Percentiles rank a stretch among this genome's conserved stretches.
phyloP scores from a whole-genome alignment of 64 coral and sea anemone genomes.

The Pocillopora damicornis region DNA sequence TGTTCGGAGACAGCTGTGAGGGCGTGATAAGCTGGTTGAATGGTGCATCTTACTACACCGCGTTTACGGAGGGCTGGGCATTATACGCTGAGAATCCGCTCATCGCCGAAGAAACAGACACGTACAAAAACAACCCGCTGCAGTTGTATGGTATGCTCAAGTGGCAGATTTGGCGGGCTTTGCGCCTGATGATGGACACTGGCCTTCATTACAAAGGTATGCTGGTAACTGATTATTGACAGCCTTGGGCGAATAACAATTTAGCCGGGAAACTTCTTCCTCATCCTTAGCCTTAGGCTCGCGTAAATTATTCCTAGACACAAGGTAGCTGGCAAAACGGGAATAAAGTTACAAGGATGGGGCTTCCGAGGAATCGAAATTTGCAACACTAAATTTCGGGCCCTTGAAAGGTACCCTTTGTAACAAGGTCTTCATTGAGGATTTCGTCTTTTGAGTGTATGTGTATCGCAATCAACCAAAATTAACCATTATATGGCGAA shows the following conservation, averaged over 20 bases:
- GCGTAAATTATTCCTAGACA: too few species aligned
- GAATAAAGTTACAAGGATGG: too few species aligned
- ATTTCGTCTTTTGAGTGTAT: too few species aligned
- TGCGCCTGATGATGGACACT: constrained; percentile 90
- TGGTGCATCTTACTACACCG: constrained; percentile 55
- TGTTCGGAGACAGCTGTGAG: constrained; percentile 70
- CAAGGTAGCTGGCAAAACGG: too few species aligned
- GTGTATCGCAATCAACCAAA: too few species aligned
- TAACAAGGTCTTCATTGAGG: too few species aligned
- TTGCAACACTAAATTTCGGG: too few species aligned
- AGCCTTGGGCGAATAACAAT: background rate
- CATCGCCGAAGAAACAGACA: constrained; percentile 69
- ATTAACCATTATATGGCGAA: too few species aligned
- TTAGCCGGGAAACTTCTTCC: background rate
- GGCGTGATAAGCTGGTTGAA: constrained; percentile 84
- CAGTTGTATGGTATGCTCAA: constrained; percentile 97
- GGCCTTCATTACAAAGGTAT: constrained; percentile 90
- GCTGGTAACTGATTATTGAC: background rate
- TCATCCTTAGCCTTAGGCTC: too few species aligned
- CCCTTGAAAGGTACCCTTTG: too few species aligned
- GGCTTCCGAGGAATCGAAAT: too few species aligned
- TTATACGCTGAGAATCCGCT: constrained; percentile 96
- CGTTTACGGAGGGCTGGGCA: constrained; percentile 95
- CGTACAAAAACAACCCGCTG: constrained; percentile 66
- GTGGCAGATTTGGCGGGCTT: constrained; percentile 97